A percentile compares a stretch with the other conserved stretches of the same genome.
phyloP scores from a whole-genome alignment of 2,797 vertebrate genomes.

The Diplodus puntazzo region DNA sequence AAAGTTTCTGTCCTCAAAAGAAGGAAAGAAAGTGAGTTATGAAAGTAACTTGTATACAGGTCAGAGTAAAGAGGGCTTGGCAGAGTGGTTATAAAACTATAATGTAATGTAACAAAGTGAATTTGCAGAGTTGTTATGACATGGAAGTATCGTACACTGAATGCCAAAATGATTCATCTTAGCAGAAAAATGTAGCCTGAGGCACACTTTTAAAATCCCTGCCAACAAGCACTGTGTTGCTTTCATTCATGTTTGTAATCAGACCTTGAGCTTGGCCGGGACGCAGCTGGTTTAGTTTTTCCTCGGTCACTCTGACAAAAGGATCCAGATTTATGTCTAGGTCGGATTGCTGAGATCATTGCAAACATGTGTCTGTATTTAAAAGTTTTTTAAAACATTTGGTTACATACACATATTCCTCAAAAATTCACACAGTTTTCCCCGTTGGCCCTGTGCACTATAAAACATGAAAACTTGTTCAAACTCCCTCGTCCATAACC shows the following conservation, averaged over 20 bases:
- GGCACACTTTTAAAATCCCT: conserved; percentile 14
- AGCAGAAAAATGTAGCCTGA: conserved; percentile 26
- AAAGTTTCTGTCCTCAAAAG: not conserved
- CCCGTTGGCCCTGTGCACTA: too few species aligned
- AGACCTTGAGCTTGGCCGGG: not conserved
- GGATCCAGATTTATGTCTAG: conserved; percentile 5
- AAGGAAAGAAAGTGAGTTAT: not conserved
- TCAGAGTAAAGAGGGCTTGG: conserved; percentile 4
- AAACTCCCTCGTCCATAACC: too few species aligned
- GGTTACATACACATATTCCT: not conserved
- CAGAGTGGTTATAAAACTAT: conserved; percentile 1
- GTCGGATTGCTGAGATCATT: conserved; percentile 2
- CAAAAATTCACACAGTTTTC: not conserved
- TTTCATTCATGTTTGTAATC: conserved; percentile 33
- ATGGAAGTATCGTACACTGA: conserved; percentile 25
- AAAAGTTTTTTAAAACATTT: not conserved
- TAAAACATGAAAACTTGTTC: too few species aligned
- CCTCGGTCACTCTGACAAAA: conserved; percentile 19
- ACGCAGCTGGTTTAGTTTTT: conserved; percentile 41
- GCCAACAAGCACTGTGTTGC: conserved; percentile 30
- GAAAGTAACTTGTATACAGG: not conserved
- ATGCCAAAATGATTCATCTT: conserved; percentile 31
- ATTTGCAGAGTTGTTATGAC: conserved; percentile 17
- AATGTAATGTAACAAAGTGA: conserved; percentile 5
- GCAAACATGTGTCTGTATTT: not conserved